A percentile compares a stretch with the other conserved stretches of the same genome.
phyloP scores from a whole-genome alignment of 2,888 invertebrate genomes.

The Gisinianus flammeolus region DNA sequence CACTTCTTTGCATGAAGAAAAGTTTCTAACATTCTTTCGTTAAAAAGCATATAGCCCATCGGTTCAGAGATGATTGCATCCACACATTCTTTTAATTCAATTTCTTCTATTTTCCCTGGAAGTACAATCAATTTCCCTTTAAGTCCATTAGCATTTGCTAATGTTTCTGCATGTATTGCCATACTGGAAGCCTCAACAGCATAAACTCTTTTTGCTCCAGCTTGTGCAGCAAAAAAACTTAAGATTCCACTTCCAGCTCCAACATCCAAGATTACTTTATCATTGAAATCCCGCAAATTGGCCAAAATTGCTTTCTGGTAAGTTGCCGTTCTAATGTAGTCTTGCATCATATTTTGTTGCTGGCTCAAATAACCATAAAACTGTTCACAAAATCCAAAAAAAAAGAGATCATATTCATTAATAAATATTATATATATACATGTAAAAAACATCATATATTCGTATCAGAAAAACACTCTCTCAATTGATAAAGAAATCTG shows the following conservation, averaged over 20 bases:
- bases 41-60: conserved; percentile 99
- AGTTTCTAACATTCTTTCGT: conserved; percentile 98
- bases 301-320: conserved; percentile 96
- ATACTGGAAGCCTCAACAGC: conserved; percentile 99
- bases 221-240: conserved; percentile 97
- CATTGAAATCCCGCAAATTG: conserved; percentile 88
- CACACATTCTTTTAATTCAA: conserved; percentile 91
- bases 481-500: too few species aligned
- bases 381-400: conserved; percentile 63
- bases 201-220: conserved; percentile 94
- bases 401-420: too few species aligned
- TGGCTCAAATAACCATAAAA: conserved; percentile 99
- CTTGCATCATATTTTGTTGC: conserved; percentile 99
- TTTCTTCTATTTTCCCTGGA: conserved; percentile 93
- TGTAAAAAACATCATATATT: too few species aligned
- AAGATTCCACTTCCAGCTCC: conserved; percentile 98
- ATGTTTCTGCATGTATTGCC: conserved; percentile 92
- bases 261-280: conserved; percentile 87
- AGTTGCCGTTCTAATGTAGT: conserved; percentile 96
- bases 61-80: conserved; percentile 99
- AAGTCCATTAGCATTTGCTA: conserved; percentile 89
- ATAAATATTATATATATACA: too few species aligned
- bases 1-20: conserved; percentile 98
- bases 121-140: conserved; percentile 88
- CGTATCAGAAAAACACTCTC: too few species aligned